A percentile compares a stretch with the other conserved stretches of the same genome.
Evolutionary conservation across 2,113 vertebrate genomes (phyloP).

Genomic region (Myrmophylax atrothorax): DNA sequence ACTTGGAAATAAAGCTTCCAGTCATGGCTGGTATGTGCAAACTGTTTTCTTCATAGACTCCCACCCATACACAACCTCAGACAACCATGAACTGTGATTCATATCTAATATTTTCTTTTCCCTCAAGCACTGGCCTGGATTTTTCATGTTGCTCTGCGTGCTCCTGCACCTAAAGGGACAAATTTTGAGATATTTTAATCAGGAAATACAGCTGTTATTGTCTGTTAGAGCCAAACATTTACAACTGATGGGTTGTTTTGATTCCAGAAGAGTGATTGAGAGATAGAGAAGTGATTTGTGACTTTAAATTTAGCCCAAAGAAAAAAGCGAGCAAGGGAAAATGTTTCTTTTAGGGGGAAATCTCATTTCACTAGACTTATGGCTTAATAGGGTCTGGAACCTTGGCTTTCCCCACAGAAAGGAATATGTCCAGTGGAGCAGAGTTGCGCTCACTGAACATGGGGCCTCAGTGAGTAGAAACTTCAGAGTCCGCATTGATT

Average conservation of each 20-base stretch:
- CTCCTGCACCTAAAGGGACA: not conserved
- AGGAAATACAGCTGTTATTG: not conserved
- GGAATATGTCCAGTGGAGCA: not conserved
- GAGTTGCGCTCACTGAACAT: not conserved
- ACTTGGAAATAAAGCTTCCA: not conserved
- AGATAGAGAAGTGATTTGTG: not conserved
- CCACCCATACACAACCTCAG: not conserved
- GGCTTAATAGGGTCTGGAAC: not conserved
- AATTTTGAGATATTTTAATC: not conserved
- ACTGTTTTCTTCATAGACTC: not conserved
- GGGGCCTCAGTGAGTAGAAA: not conserved
- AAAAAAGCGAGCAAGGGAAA: not conserved
- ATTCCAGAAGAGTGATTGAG: not conserved
- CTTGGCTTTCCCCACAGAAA: not conserved
- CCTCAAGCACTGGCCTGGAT: not conserved
- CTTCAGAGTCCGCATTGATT: not conserved
- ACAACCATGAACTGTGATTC: not conserved
- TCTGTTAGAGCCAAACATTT: not conserved
- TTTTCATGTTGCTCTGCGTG: not conserved
- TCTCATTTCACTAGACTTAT: not conserved
- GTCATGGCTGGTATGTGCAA: not conserved
- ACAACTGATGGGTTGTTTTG: not conserved
- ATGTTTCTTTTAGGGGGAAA: not conserved
- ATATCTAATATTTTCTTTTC: not conserved
- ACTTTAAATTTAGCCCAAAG: slow-evolving; percentile 13